Percentiles rank a stretch among this genome's conserved stretches.
Conservation (phyloP, 2,113 vertebrate genomes). For the Poeciliopsis turrubarensis region DNA sequence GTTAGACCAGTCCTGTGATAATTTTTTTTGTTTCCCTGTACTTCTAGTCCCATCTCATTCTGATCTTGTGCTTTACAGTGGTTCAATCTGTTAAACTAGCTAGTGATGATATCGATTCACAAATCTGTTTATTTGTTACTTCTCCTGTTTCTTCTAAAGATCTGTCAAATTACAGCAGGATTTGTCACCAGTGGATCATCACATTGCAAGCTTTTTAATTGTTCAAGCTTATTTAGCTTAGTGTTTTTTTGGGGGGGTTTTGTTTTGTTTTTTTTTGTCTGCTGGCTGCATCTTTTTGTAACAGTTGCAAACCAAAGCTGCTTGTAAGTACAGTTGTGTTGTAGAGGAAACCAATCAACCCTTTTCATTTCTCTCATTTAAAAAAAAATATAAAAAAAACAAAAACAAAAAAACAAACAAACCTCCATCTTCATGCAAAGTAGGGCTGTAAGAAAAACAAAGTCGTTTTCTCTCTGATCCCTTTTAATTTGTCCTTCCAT, state of each 20-base stretch:
- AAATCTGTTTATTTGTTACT: conserved; percentile 6
- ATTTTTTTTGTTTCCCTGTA: conserved; percentile 12
- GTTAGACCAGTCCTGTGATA: conserved; percentile 63
- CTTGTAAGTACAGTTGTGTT: conserved; percentile 56
- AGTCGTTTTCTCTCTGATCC: conserved; percentile 56
- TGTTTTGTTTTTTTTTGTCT: conserved; percentile 1
- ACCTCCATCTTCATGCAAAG: conserved; percentile 52
- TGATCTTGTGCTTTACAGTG: conserved; percentile 66
- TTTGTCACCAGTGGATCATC: conserved; percentile 35
- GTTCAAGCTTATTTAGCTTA: conserved; percentile 36
- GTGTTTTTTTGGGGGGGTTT: too few species aligned
- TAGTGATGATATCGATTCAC: conserved; percentile 38
- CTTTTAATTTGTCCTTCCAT: conserved; percentile 30
- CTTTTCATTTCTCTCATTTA: not conserved
- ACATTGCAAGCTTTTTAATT: conserved; percentile 43
- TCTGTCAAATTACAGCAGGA: conserved; percentile 22
- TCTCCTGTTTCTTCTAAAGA: conserved; percentile 11
- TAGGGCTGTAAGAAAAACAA: conserved; percentile 69
- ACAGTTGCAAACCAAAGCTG: conserved; percentile 71
- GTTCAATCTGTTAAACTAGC: conserved; percentile 48
- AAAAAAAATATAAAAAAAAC: not conserved
- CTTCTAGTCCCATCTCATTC: conserved; percentile 52
- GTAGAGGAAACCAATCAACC: conserved; percentile 12
- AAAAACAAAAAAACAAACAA: not conserved
- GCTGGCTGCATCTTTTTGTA: conserved; percentile 62